Conservation (phyloP, 2,888 invertebrate species). For the Merodon equestris region DNA sequence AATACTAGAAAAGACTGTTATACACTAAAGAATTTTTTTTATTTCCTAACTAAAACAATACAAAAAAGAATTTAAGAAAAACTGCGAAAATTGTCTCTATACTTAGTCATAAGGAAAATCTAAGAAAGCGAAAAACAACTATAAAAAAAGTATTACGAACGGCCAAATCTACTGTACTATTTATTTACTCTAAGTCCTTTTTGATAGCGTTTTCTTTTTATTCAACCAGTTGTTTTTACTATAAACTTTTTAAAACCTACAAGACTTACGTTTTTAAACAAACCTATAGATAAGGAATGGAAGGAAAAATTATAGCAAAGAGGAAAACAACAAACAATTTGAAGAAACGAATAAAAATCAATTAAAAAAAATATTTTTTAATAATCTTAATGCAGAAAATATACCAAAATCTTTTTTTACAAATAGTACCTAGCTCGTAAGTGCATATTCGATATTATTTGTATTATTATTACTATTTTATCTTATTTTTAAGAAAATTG, state of each 20-base stretch:
- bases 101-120: constrained; percentile 24
- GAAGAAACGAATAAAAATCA: not conserved
- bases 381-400: constrained; percentile 40
- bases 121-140: constrained; percentile 15
- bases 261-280: constrained; percentile 26
- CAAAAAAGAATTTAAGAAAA: constrained; percentile 8
- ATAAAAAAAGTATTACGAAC: constrained; percentile 62
- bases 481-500: constrained; percentile 5
- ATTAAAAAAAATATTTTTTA: constrained; percentile 9
- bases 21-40: constrained; percentile 59
- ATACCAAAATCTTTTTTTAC: constrained; percentile 60
- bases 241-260: not conserved
- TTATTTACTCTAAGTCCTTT: constrained; percentile 60
- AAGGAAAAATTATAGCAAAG: constrained; percentile 27
- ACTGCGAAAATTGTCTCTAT: constrained; percentile 25
- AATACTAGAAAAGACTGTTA: constrained; percentile 61
- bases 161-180: constrained; percentile 67
- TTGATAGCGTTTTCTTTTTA: no score
- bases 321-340: constrained; percentile 20
- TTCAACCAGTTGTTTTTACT: constrained; percentile 21
- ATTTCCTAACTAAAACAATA: constrained; percentile 20
- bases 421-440: constrained; percentile 22
- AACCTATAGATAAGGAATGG: no score
- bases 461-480: constrained; percentile 7
- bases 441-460: constrained; percentile 29